Evolutionary conservation across 2,113 vertebrate species (phyloP), one percentile per base, ranked within the genome.

Genomic region (Balaeniceps rex): DNA sequence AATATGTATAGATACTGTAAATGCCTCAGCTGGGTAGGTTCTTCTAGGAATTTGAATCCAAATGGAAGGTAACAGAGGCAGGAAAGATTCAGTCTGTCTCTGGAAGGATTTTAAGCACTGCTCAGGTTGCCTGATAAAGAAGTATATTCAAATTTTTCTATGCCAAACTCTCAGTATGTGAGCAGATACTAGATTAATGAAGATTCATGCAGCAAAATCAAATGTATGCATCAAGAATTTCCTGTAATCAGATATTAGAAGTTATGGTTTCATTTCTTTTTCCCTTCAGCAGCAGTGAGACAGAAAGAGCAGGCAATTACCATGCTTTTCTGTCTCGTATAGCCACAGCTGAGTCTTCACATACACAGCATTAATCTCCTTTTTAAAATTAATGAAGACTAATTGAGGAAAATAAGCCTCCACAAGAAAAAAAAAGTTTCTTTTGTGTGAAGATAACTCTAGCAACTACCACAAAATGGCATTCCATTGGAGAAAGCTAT

Each of bases 301-400:
- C 1, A 5, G 55, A 85, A 89, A 72, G 40, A 75, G 9, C 14
- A 89, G 24, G 28, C 65, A 93, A 88, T 84, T 95, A 75, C 40
- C 42, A 49, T 84, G 77, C 19, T 10, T 29, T 88, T 90, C 77
- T 63, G n/a, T 63, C 76, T 93, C 12, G 2, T 81, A 38, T 29
- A 92, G 69, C 34, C 44, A 87, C 14, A 94, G 83, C 31, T 87
- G 40, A 94, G 25, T 61, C 65, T 31, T 87, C 69, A 44, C 46
- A 80, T 31, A 44, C 10, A 70, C 19, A 5, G 4, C 57, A 72
- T 61, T 79, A 54, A 94, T 28, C 44, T 68, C 21, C 44, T 91
- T 96, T 92, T 89, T 82, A 82, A 91, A 95, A 87, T 83, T 93
- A 94, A 87, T 94, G 74, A 83, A 89, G 63, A 51, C 57, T 80